Percentiles rank a stretch among this genome's conserved stretches.
Conservation (phyloP, 2,113 vertebrate species). For the Tyto alba region DNA sequence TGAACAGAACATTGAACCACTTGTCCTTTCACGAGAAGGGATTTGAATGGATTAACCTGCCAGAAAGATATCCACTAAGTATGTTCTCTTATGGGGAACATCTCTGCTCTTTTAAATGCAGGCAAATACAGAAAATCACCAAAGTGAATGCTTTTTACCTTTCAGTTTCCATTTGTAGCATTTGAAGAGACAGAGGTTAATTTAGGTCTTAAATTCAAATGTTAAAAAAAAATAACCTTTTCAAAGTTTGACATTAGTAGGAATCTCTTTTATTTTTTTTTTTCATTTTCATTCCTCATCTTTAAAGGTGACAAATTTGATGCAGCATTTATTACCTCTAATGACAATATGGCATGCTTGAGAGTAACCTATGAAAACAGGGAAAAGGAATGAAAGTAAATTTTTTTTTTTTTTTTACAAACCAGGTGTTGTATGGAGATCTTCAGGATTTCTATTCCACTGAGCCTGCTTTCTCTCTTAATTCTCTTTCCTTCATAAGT, state of each 20-base stretch:
- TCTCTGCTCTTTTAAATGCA: not conserved
- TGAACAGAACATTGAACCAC: not conserved
- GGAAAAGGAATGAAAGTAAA: not conserved
- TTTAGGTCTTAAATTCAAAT: not conserved
- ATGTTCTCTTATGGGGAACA: not conserved
- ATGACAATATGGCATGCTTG: not conserved
- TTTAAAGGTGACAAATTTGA: not conserved
- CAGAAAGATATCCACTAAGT: not conserved
- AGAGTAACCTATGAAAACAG: not conserved
- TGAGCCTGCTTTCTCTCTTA: not conserved
- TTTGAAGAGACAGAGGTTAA: not conserved
- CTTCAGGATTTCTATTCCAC: not conserved
- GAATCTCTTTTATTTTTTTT: not conserved
- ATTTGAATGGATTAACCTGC: not conserved
- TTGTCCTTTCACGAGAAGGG: not conserved
- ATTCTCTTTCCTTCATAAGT: not conserved
- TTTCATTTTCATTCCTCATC: not conserved
- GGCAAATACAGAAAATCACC: not conserved
- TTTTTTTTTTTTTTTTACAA: not conserved
- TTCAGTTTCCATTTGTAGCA: not conserved
- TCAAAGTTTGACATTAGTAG: not conserved
- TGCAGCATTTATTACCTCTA: not conserved
- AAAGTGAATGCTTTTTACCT: not conserved
- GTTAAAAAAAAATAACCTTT: not conserved
- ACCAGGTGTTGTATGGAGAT: accelerated